phyloP scores from a whole-genome alignment of 2,113 vertebrate genomes.

The Pogonocichla stellata region DNA sequence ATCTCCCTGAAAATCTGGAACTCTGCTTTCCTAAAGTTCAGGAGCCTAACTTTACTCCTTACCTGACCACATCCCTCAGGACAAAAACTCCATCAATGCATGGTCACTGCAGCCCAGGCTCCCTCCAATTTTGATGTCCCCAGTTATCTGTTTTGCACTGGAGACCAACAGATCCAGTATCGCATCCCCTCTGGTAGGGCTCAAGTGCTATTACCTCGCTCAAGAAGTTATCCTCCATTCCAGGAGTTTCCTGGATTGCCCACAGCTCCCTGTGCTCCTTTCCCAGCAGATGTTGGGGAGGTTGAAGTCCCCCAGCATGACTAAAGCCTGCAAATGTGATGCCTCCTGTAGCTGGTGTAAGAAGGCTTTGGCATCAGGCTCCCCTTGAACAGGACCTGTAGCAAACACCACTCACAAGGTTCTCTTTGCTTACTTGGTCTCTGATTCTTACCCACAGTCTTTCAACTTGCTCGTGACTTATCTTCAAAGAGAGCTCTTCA shows the following conservation, averaged over 20 bases:
- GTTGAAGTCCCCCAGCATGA: neutral
- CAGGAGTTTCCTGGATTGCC: neutral
- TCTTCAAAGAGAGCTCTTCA: neutral
- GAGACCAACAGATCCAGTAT: neutral
- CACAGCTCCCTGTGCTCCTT: neutral
- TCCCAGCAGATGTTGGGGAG: neutral
- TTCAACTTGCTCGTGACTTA: neutral
- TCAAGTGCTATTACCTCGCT: neutral
- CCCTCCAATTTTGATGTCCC: no score
- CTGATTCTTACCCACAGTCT: neutral
- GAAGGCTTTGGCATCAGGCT: neutral
- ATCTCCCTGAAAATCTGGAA: neutral
- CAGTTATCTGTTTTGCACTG: accelerated
- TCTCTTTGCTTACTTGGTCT: neutral
- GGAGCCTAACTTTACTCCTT: neutral
- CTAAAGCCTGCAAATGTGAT: neutral
- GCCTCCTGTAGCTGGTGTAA: neutral
- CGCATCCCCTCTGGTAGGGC: neutral
- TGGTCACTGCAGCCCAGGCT: neutral
- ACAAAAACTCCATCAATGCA: neutral
- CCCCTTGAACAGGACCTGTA: neutral
- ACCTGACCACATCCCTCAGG: neutral
- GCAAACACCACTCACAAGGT: neutral
- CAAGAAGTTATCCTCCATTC: neutral
- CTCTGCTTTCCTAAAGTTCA: neutral